Percentiles rank a stretch among this genome's conserved stretches.
Conservation (phyloP, 2,113 vertebrate species). For the Poecile atricapillus region DNA sequence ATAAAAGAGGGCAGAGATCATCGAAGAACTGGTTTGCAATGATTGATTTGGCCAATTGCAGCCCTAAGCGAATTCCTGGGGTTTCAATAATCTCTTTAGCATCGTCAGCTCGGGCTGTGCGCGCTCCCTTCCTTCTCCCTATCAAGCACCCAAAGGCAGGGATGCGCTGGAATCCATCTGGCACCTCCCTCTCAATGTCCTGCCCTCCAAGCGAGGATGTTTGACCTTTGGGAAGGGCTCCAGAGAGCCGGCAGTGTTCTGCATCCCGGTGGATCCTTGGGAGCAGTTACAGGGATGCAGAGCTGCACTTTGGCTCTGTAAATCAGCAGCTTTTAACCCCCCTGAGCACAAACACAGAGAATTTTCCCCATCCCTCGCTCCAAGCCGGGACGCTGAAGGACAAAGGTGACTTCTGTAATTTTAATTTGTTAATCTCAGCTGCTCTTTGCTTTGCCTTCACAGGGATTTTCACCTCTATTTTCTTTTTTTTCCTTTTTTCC, state of each 20-base stretch:
- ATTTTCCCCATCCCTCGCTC: neutral
- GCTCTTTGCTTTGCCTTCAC: neutral
- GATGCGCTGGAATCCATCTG: neutral
- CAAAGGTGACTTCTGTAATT: neutral
- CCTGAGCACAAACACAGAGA: neutral
- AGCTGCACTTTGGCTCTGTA: neutral
- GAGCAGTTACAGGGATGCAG: neutral
- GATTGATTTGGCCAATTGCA: neutral
- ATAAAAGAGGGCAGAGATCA: neutral
- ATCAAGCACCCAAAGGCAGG: neutral
- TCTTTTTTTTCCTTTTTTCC: no score
- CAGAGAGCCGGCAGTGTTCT: neutral
- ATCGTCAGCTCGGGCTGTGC: neutral
- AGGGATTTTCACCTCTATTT: neutral
- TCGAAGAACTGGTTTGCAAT: neutral
- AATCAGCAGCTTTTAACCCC: neutral
- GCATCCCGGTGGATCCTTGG: neutral
- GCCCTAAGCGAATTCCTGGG: neutral
- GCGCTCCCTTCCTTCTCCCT: neutral
- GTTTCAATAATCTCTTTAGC: conserved; percentile 9
- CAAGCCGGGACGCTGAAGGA: neutral
- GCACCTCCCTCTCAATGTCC: neutral
- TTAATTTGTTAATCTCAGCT: neutral
- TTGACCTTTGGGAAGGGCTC: conserved; percentile 12
- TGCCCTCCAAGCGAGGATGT: neutral